Base-by-base conservation (phyloP, 1,140 invertebrate genomes). In the Atta colombica region DNA sequence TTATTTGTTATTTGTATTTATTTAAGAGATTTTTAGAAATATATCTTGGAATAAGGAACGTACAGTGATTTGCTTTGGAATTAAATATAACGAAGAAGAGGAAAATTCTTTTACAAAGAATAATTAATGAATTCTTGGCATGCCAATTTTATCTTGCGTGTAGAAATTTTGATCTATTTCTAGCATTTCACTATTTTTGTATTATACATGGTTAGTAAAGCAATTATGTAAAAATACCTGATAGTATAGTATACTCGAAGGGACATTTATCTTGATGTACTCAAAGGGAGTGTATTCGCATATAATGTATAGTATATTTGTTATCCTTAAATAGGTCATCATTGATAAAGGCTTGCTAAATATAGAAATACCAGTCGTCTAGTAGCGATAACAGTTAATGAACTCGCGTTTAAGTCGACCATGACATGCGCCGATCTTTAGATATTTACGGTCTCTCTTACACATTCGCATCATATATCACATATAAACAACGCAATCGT, bases 401-500 rank as follows among this genome's bases (percentile, higher is more conserved):
- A 88, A 87, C 60, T 86, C 39, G 61, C 69, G 31, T 61, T 74
- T 72, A 66, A 63, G 35, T 65, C 85, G 71, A 88, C 77, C 77
- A 55, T 87, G 85, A 81, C 68, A 21, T 60, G 69, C 63, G 35
- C 18, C 28, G 49, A 51, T 87, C 66, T 72, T 45, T 45, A 58
- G 18, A 28, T 66, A 66, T 25, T 58, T 72, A 16, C 14, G 14
- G 35, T 45, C 35, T 69, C 14, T 39, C 21, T 18, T 53, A 53
- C 31, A 69, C 8, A 69, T 8, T 39, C n/a, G 16, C 31, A 3
- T 68, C 35, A 21, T 45, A 21, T 31, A 63, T 31, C 28, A 14
- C 5, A 10, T 45, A 6, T 65, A 82, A 60, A 82, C n/a, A 31
- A 72, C 10, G 39, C 18, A 45, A n/a, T 21, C 6, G n/a, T 55